These are phyloP conservation scores for Drosophila cardini DNA, from an alignment of 1,140 invertebrate species.

Conservation along the genomic window DNA sequence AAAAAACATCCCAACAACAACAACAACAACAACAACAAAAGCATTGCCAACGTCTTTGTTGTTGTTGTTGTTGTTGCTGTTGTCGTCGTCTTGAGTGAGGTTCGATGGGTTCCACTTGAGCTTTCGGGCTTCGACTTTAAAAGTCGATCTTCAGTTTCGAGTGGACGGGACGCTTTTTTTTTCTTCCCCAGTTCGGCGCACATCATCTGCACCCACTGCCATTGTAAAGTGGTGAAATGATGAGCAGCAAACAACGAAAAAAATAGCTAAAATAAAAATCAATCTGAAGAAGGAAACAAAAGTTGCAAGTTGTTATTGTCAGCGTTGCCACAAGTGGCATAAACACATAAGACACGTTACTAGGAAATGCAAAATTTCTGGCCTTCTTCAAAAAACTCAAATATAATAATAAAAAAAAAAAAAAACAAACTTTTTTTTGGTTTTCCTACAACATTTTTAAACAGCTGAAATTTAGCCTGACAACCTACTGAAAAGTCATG, in stretches of 20 bases:
- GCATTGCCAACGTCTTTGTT: not conserved
- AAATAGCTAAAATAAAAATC: not conserved
- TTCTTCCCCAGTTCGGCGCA: not conserved
- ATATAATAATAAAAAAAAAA: too few species aligned
- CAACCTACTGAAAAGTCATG: not conserved
- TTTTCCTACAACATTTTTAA: not conserved
- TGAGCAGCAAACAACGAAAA: constrained; percentile 11
- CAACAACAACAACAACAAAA: constrained; percentile 1
- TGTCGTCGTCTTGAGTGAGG: constrained; percentile 2
- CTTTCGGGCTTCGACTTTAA: constrained; percentile 20
- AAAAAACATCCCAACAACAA: not conserved
- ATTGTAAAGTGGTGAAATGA: constrained; percentile 32
- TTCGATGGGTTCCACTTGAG: constrained; percentile 25
- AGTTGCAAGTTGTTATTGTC: constrained; percentile 32
- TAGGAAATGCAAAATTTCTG: constrained; percentile 1
- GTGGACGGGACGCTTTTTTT: constrained; percentile 15
- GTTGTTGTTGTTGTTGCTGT: too few species aligned
- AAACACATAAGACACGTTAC: not conserved
- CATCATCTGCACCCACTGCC: constrained; percentile 3
- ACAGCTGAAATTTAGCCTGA: not conserved
- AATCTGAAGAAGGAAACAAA: constrained; percentile 31
- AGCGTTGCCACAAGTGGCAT: constrained; percentile 13
- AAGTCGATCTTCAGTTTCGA: constrained; percentile 22
- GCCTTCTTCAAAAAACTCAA: not conserved
- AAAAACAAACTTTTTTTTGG: not conserved